phyloP scores from a whole-genome alignment of 2,797 vertebrate species.

The Bucorvus abyssinicus region DNA sequence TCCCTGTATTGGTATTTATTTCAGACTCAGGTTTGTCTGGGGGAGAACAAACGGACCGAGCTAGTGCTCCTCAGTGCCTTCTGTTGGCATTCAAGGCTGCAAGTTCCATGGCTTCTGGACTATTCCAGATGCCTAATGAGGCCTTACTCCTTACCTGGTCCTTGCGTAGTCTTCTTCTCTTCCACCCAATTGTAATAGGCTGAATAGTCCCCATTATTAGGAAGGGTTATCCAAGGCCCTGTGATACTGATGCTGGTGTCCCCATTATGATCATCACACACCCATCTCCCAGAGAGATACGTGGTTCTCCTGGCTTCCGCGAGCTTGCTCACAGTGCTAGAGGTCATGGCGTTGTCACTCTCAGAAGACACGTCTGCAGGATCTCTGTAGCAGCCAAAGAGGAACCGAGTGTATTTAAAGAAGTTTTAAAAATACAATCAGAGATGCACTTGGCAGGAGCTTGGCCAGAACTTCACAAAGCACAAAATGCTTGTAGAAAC shows the following conservation, averaged over 20 bases:
- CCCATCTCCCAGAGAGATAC: slow-evolving; percentile 95
- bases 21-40: not conserved
- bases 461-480: accelerated
- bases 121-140: not conserved
- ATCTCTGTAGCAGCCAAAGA: slow-evolving; percentile 77
- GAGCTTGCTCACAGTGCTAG: slow-evolving; percentile 95
- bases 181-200: slow-evolving; percentile 96
- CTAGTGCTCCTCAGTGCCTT: not conserved
- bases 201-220: slow-evolving; percentile 95
- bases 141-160: slow-evolving; percentile 83
- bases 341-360: slow-evolving; percentile 88
- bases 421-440: not conserved
- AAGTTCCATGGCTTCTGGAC: not conserved
- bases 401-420: not conserved
- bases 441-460: accelerated
- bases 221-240: slow-evolving; percentile 87
- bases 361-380: slow-evolving; percentile 86
- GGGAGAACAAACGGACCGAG: accelerated
- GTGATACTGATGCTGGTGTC: slow-evolving; percentile 97
- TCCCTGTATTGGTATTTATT: not conserved
- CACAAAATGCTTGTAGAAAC: not conserved
- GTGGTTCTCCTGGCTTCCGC: slow-evolving; percentile 93
- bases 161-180: slow-evolving; percentile 91
- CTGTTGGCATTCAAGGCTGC: not conserved
- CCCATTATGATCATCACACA: slow-evolving; percentile 95